These are phyloP conservation scores for Chascanopsetta lugubris DNA, from an alignment of 2,113 vertebrate genomes.

Conservation along the genomic window DNA sequence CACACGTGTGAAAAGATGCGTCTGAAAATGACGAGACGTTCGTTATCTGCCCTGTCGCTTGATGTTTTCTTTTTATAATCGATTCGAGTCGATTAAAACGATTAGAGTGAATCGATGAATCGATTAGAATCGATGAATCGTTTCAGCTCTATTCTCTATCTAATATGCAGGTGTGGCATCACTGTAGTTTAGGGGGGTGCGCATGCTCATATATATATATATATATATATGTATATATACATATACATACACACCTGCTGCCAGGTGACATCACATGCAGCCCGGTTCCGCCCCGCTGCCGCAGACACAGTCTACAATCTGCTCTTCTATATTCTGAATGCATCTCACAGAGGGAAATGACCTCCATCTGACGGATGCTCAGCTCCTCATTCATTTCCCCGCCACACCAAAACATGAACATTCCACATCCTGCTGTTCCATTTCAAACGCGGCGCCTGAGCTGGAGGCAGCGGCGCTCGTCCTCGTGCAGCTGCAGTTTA, in stretches of 20 bases:
- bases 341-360: conserved; percentile 27
- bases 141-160: conserved; percentile 54
- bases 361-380: conserved; percentile 28
- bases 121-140: too few species aligned
- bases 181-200: conserved; percentile 33
- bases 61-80: too few species aligned
- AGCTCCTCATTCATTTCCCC: conserved; percentile 21
- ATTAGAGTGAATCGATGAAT: too few species aligned
- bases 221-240: too few species aligned
- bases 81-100: too few species aligned
- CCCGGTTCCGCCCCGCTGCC: conserved; percentile 29
- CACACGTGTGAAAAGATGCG: too few species aligned
- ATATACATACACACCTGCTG: conserved; percentile 34
- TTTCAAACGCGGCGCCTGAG: conserved; percentile 6
- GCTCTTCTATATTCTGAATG: conserved; percentile 31
- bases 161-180: conserved; percentile 57
- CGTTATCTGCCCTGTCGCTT: too few species aligned
- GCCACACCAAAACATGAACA: conserved; percentile 20
- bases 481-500: conserved; percentile 3
- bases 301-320: conserved; percentile 53
- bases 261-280: conserved; percentile 39
- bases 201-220: too few species aligned
- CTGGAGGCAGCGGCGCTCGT: not conserved
- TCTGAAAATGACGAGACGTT: too few species aligned
- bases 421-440: conserved; percentile 12